phyloP scores from a whole-genome alignment of 64 coral and sea anemone species.

The Dendronephthya gigantea region DNA sequence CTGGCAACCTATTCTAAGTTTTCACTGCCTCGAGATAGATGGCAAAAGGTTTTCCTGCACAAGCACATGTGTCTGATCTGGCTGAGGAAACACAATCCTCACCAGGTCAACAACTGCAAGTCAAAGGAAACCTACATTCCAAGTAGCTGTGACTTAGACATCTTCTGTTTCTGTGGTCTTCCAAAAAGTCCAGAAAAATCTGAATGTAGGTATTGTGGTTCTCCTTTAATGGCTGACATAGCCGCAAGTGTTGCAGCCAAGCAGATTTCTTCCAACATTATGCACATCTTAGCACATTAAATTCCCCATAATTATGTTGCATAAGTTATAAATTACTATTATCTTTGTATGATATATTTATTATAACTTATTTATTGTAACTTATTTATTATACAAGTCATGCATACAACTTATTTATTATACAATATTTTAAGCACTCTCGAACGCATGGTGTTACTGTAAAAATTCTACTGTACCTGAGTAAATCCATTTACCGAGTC shows the following conservation, averaged over 20 bases:
- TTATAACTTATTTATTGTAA: background rate
- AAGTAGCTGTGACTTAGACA: constrained; percentile 29
- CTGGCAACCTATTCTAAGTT: constrained; percentile 47
- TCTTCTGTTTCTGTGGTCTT: constrained; percentile 64
- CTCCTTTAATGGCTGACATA: constrained; percentile 52
- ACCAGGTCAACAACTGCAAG: constrained; percentile 25
- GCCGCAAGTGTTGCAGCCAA: constrained; percentile 58
- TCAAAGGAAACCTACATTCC: constrained; percentile 40
- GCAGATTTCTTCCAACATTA: background rate
- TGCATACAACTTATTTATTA: background rate
- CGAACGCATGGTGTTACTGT: background rate
- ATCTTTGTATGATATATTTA: background rate
- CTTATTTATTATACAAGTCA: background rate
- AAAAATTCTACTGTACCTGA: background rate
- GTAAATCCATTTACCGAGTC: too few relatives aligned
- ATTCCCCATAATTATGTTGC: background rate
- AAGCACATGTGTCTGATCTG: constrained; percentile 54
- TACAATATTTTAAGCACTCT: background rate
- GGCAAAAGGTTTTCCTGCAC: constrained; percentile 59
- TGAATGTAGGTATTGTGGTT: constrained; percentile 51
- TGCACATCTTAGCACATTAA: background rate
- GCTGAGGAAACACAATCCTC: constrained; percentile 38
- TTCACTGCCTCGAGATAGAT: constrained; percentile 48
- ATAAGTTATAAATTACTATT: background rate
- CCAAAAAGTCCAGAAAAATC: constrained; percentile 38